These are phyloP conservation scores for Eurytoma adleriae DNA, from an alignment of 2,888 invertebrate genomes.

Conservation along the genomic window DNA sequence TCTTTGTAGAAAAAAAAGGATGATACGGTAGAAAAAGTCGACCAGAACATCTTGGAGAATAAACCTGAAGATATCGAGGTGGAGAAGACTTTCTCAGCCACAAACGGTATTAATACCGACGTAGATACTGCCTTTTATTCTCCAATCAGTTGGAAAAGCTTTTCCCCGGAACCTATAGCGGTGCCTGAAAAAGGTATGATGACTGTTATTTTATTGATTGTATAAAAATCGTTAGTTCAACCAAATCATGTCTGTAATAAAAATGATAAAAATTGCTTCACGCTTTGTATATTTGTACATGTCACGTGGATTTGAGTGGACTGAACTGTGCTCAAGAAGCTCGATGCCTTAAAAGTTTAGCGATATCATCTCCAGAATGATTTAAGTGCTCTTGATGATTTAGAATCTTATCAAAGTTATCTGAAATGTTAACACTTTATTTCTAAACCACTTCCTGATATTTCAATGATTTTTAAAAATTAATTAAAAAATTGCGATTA, in stretches of 20 bases:
- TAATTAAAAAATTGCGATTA: too few species aligned
- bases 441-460: too few species aligned
- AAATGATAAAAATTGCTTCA: not conserved
- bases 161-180: conserved; percentile 64
- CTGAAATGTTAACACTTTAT: too few species aligned
- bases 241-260: too few species aligned
- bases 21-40: not conserved
- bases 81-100: not conserved
- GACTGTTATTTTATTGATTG: not conserved
- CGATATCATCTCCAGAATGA: too few species aligned
- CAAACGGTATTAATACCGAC: conserved; percentile 56
- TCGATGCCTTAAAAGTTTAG: too few species aligned
- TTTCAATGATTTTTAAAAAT: too few species aligned
- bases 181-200: conserved; percentile 63
- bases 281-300: not conserved
- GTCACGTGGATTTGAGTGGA: too few species aligned
- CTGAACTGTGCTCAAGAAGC: too few species aligned
- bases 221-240: not conserved
- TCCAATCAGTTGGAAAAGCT: conserved; percentile 68
- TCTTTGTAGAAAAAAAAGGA: conserved; percentile 5
- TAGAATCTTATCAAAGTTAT: too few species aligned
- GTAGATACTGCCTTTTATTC: conserved; percentile 67
- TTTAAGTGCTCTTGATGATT: too few species aligned
- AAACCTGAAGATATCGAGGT: not conserved
- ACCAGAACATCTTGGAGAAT: not conserved